Conservation (phyloP, 2,888 invertebrate species). For the Acrocyrtus sp. region DNA sequence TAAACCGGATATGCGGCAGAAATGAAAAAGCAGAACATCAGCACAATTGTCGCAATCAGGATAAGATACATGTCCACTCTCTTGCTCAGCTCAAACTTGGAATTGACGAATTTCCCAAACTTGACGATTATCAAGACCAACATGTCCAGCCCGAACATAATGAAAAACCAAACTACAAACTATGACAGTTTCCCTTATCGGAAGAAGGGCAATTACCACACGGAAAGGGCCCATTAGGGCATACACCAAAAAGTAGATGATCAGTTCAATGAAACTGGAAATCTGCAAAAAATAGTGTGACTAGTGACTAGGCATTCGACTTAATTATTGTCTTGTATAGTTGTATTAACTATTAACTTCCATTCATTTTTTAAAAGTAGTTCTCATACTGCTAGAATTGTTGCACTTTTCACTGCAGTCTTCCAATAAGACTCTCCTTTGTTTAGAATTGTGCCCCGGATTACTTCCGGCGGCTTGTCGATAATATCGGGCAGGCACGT, state of each 20-base stretch:
- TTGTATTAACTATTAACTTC: too few species aligned
- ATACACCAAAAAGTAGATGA: not conserved
- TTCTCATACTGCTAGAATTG: not conserved
- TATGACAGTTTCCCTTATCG: not conserved
- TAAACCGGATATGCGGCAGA: not conserved
- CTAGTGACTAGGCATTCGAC: not conserved
- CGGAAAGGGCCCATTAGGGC: not conserved
- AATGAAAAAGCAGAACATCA: not conserved
- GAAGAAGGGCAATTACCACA: not conserved
- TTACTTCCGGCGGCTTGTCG: not conserved
- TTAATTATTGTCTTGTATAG: not conserved
- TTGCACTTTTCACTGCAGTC: not conserved
- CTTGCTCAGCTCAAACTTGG: not conserved
- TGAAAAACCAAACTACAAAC: slow-evolving; percentile 2
- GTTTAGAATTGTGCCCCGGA: slow-evolving; percentile 1
- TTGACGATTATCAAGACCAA: not conserved
- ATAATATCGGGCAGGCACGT: not conserved
- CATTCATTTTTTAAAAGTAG: not conserved
- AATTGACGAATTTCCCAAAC: not conserved
- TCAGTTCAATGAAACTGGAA: not conserved
- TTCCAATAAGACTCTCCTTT: slow-evolving; percentile 3
- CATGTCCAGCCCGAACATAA: not conserved
- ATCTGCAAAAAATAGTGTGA: not conserved
- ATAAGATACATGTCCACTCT: slow-evolving; percentile 1
- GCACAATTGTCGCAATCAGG: not conserved